Base-by-base conservation (phyloP, 1,140 invertebrate genomes). In the Galendromus occidentalis region DNA sequence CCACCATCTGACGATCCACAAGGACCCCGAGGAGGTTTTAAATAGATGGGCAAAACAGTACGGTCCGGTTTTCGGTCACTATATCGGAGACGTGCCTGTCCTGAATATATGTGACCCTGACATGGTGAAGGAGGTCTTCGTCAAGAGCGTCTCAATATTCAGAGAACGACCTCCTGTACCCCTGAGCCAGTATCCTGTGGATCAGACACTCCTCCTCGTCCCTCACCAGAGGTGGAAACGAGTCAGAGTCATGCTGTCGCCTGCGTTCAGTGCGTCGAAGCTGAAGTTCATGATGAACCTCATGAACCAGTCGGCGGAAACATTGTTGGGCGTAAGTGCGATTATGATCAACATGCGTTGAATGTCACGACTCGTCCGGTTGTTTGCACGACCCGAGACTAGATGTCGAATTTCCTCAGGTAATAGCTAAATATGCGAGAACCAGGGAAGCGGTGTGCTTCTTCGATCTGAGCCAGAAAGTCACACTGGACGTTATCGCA, bases 401-500 rank as follows among this genome's bases (percentile, higher is more conserved):
- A 4, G 14, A 4, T 47, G 18, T 47, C 51, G 25, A 25, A 29
- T 5, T 25, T 59, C 25, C 25, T 14, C 51, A 59, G 51, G 69
- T 73, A 7, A 30, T 76, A 0, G 67, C 51, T 1, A 63, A 68
- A 42, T 65, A 68, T 42, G 68, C 59, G 18, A 65, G 47, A 6
- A 65, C 33, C 4, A 66, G 65, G n/a, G 68, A 72, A 25, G 51
- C 68, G 69, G 67, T 76, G 70, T 67, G 75, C 69, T 69, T 71
- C 65, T 66, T 72, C 28, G 66, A 74, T 18, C 59, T 76, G 18
- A 76, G 75, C 67, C 72, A 77, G 70, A 73, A 77, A 1, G 69
- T 81, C 2, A 80, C 79, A 0, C 68, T 79, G 42, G 77, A 80
- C 68, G 76, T 79, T 0, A 81, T 81, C 59, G 73, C 75, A n/a